phyloP scores from a whole-genome alignment of 2,113 vertebrate species.

The Aptenodytes patagonicus region DNA sequence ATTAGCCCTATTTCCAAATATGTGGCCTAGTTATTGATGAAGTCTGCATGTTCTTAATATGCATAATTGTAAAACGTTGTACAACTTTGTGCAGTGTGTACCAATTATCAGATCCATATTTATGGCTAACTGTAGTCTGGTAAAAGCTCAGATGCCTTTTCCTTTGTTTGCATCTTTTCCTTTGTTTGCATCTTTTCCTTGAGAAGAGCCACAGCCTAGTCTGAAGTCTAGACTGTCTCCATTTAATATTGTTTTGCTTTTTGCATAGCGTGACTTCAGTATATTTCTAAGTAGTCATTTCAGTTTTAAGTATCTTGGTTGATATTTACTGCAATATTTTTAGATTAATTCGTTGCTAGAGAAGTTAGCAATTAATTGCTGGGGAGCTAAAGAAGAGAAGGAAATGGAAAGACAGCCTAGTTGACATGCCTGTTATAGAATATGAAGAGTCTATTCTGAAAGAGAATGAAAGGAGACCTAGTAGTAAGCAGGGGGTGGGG shows the following conservation, averaged over 20 bases:
- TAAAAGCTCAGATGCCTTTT: neutral
- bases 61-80: neutral
- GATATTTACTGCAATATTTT: neutral
- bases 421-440: neutral
- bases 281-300: neutral
- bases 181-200: neutral
- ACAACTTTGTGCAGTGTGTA: rapidly evolving
- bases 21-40: neutral
- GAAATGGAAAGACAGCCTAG: neutral
- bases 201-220: neutral
- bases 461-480: neutral
- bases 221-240: neutral
- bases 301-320: neutral
- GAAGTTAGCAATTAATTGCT: neutral
- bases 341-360: neutral
- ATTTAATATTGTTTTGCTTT: neutral
- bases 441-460: neutral
- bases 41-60: neutral
- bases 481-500: neutral
- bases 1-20: neutral
- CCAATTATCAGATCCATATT: neutral
- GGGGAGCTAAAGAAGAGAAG: neutral
- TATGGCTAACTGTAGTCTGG: neutral
- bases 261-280: neutral
- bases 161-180: neutral